Evolutionary conservation across 2,797 vertebrate genomes (phyloP), one percentile per base, ranked within the genome.

Genomic region (Fratercula arctica): DNA sequence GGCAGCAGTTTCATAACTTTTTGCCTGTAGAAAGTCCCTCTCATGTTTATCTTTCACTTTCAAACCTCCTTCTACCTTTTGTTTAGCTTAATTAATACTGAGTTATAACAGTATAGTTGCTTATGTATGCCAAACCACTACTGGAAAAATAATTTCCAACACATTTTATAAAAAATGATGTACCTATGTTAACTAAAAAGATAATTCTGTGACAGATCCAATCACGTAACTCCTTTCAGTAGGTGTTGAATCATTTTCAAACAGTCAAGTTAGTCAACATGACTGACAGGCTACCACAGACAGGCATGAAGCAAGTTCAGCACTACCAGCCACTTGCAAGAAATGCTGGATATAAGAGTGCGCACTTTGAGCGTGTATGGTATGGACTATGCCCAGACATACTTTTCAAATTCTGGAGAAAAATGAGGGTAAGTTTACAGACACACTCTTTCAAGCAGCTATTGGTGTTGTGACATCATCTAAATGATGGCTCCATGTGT

Each of bases 331-430:
- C 28, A 51, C 25, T 31, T 46, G 9, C 28, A 83, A 89, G 43
- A 69, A 80, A 60, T 6, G 4, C 3, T 83, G 29, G 6, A 46
- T 60, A 28, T 41, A 57, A 35, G 19, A 53, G n/a, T 3, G 3
- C 5, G 6, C 1, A 6, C n/a, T 73, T 48, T 25, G 6, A 69
- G 25, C 21, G 17, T 1, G 3, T 23, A 45, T 0, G 0, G 20
- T 60, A 43, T 1, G 46, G 59, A n/a, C 6, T 64, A 21, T 7
- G 8, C 16, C 45, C 35, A 83, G 39, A 15, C 39, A 50, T 25
- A 17, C 29, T 83, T 54, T 28, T 21, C 35, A 93, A 39, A 51
- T 67, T 45, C 76, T 75, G 33, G 14, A 85, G 53, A n/a, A 87
- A 81, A 77, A 4, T 5, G 8, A 85, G 12, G 21, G 18, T 46